Evolutionary conservation across 2,113 vertebrate genomes (phyloP), one percentile per base, ranked within the genome.

Genomic region (Brachionichthys hirsutus): DNA sequence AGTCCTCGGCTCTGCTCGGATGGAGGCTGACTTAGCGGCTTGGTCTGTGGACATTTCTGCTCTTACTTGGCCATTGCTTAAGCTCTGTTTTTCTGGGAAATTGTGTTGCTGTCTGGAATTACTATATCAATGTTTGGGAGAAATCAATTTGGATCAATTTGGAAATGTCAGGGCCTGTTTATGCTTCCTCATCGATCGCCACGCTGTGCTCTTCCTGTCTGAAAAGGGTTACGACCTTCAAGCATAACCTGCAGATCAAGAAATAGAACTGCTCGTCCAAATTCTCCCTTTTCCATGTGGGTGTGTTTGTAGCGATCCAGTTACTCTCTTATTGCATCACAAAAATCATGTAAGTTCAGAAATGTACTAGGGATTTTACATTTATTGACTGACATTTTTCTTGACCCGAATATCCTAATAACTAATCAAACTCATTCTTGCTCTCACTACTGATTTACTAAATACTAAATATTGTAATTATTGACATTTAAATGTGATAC

Each of bases 91-190:
- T 38, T 38, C 36, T 38, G 13, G 42, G 51, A 73, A 75, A 73
- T 64, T 9, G 30, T 54, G 20, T 66, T 56, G 38, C 50, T 70
- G 49, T 62, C 43, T 46, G 22, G 73, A 77, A 63, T 35, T 59
- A 30, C 41, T 30, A 13, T 59, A 12, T 53, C 11, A 10, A 45
- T n/a, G 54, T 47, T 67, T 48, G 18, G 19, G 51, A 70, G 49
- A 40, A 72, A 65, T 70, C 20, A 22, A 64, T 69, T 68, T 15
- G 43, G 74, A 71, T 70, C 43, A 30, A 30, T 30, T 30, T 30
- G 54, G 40, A 67, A 53, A 83, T 75, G 58, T 75, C 78, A 58
- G 30, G 44, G 40, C 20, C 54, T 73, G 54, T 70, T 80, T 5
- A 54, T 40, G 43, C 45, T 53, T 61, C 58, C 35, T 54, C 47